Percentiles rank a stretch among this genome's conserved stretches.
phyloP scores from a whole-genome alignment of 1,140 invertebrate genomes.

The Psilanteris sp. region DNA sequence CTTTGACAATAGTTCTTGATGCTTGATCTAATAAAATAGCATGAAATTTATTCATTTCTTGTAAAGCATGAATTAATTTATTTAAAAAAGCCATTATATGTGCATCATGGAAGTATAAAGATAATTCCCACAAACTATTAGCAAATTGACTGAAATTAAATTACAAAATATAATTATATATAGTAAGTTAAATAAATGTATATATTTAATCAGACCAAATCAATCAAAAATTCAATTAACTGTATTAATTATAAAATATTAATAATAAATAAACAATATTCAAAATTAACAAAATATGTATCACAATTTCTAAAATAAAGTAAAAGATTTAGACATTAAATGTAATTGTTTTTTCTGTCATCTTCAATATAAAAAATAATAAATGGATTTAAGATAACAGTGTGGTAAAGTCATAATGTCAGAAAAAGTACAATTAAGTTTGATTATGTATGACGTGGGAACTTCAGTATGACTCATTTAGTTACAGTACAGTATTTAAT shows the following conservation, averaged over 20 bases:
- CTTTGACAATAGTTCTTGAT: constrained; percentile 92
- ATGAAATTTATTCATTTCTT: constrained; percentile 96
- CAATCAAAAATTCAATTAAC: too few relatives aligned
- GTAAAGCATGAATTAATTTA: constrained; percentile 87
- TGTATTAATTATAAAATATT: too few relatives aligned
- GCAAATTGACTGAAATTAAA: constrained; percentile 85
- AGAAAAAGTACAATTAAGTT: constrained; percentile 56
- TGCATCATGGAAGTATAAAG: constrained; percentile 88
- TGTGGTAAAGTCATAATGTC: constrained; percentile 12
- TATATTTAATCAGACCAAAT: too few relatives aligned
- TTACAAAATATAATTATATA: not conserved
- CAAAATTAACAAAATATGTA: too few relatives aligned
- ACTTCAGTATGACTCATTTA: constrained; percentile 66
- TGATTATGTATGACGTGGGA: constrained; percentile 61
- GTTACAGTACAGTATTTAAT: constrained; percentile 52
- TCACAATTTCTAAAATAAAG: too few relatives aligned
- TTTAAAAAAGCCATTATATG: constrained; percentile 85
- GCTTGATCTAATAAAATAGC: constrained; percentile 94
- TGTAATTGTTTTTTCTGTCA: too few relatives aligned
- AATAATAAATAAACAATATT: too few relatives aligned
- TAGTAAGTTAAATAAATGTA: too few relatives aligned
- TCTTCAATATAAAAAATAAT: constrained; percentile 57
- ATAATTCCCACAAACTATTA: constrained; percentile 91
- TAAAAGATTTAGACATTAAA: too few relatives aligned
- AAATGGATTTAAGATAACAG: constrained; percentile 25